phyloP scores from a whole-genome alignment of 1,140 invertebrate species.

The Macrocentrus cingulum region DNA sequence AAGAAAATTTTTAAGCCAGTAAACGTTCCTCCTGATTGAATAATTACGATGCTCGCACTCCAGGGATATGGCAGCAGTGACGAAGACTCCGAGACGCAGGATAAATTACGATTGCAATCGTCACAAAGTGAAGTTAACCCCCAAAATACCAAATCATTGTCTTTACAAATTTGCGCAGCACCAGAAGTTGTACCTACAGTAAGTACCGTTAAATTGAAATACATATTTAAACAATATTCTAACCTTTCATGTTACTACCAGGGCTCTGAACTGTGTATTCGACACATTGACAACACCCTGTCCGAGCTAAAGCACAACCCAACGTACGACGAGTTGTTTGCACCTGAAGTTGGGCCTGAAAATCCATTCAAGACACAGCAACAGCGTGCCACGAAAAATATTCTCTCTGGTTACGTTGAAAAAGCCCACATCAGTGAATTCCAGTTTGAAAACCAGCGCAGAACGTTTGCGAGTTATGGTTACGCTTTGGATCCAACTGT shows the following conservation, averaged over 20 bases:
- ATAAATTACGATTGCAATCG: slow-evolving; percentile 40
- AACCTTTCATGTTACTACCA: no score
- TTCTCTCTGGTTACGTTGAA: slow-evolving; percentile 92
- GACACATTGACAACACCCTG: slow-evolving; percentile 71
- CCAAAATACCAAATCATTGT: slow-evolving; percentile 60
- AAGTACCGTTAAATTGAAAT: slow-evolving; percentile 41
- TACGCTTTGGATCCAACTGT: slow-evolving; percentile 94
- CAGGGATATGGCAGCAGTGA: slow-evolving; percentile 69
- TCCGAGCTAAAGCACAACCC: slow-evolving; percentile 89
- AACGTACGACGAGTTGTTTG: slow-evolving; percentile 93
- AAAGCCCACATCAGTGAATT: slow-evolving; percentile 94
- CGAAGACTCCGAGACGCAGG: slow-evolving; percentile 57
- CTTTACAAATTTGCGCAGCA: slow-evolving; percentile 74
- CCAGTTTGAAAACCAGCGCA: slow-evolving; percentile 96
- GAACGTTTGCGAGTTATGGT: slow-evolving; percentile 93
- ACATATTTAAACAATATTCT: no score
- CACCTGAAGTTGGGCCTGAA: slow-evolving; percentile 86
- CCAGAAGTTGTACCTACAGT: slow-evolving; percentile 78
- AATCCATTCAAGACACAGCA: slow-evolving; percentile 92
- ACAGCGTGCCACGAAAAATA: slow-evolving; percentile 85
- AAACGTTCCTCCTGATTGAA: no score
- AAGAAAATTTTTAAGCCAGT: no score
- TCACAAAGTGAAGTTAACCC: slow-evolving; percentile 28
- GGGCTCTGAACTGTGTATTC: slow-evolving; percentile 61
- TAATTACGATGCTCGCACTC: slow-evolving; percentile 61